Conservation (phyloP, 2,888 invertebrate genomes). For the Furcula furcula region DNA sequence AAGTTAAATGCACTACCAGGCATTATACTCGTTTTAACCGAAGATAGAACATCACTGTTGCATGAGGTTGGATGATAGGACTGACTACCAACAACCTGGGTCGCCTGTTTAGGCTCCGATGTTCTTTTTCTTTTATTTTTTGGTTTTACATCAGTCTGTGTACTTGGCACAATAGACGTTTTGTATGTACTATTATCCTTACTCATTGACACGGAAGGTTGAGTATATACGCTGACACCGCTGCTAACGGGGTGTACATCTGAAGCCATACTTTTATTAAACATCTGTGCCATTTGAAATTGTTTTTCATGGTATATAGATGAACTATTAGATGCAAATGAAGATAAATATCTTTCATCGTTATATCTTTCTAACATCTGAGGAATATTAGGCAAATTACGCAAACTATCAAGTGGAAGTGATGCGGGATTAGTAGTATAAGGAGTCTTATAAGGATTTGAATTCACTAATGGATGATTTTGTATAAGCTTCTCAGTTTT, state of each 20-base stretch:
- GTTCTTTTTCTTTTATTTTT: slow-evolving; percentile 65
- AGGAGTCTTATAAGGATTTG: slow-evolving; percentile 67
- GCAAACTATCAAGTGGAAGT: slow-evolving; percentile 74
- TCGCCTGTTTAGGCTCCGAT: slow-evolving; percentile 47
- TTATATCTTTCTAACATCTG: slow-evolving; percentile 83
- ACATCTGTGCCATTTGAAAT: slow-evolving; percentile 83
- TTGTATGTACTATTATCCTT: slow-evolving; percentile 65
- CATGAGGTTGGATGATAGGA: slow-evolving; percentile 84
- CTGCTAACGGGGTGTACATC: slow-evolving; percentile 58
- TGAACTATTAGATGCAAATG: slow-evolving; percentile 64
- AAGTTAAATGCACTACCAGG: slow-evolving; percentile 93
- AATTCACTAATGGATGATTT: slow-evolving; percentile 59
- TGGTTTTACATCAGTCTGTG: slow-evolving; percentile 52
- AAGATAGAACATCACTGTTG: slow-evolving; percentile 64
- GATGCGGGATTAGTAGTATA: slow-evolving; percentile 60
- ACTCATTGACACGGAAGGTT: slow-evolving; percentile 52
- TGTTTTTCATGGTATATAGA: slow-evolving; percentile 82
- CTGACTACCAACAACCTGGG: slow-evolving; percentile 60
- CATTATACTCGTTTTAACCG: slow-evolving; percentile 83
- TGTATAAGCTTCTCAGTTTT: slow-evolving; percentile 64
- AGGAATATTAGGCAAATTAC: slow-evolving; percentile 81
- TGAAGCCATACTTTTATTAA: slow-evolving; percentile 70
- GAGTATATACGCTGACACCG: slow-evolving; percentile 60
- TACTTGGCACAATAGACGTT: slow-evolving; percentile 36
- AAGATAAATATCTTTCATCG: slow-evolving; percentile 79